Percentiles rank a stretch among this genome's conserved stretches.
Evolutionary conservation across 2,797 vertebrate species (phyloP).

Genomic region (Hippocampus kuda): DNA sequence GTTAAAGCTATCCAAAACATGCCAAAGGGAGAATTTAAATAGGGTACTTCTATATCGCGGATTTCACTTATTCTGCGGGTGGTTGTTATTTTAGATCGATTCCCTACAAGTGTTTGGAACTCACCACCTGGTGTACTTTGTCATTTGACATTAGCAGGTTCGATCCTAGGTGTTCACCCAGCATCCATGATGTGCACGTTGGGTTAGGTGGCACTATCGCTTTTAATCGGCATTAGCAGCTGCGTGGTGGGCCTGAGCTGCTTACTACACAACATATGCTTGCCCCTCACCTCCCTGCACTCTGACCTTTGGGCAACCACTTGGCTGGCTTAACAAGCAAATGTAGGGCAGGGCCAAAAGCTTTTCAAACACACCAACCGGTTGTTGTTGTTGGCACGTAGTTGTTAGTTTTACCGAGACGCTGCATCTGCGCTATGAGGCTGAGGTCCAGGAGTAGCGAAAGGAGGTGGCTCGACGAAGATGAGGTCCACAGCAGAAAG

Average conservation of each 20-base stretch:
- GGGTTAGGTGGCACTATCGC: constrained; percentile 34
- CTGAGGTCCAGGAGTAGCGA: constrained; percentile 32
- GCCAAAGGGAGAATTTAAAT: too few relatives aligned
- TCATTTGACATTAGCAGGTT: too few relatives aligned
- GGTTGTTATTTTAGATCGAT: too few relatives aligned
- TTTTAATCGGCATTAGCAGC: constrained; percentile 44
- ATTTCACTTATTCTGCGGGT: too few relatives aligned
- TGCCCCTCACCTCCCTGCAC: constrained; percentile 32
- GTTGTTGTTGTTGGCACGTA: neutral
- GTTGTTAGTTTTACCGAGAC: constrained; percentile 28
- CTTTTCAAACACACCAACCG: neutral
- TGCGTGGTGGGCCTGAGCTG: constrained; percentile 40
- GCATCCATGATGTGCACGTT: neutral
- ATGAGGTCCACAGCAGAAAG: constrained; percentile 28
- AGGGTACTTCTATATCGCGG: too few relatives aligned
- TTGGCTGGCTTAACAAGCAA: constrained; percentile 52
- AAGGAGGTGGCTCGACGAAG: constrained; percentile 25
- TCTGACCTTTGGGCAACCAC: constrained; percentile 35
- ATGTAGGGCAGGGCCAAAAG: constrained; percentile 46
- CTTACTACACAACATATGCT: constrained; percentile 54
- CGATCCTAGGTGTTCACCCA: neutral
- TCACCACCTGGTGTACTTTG: too few relatives aligned
- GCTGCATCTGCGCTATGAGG: constrained; percentile 33
- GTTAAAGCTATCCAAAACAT: too few relatives aligned
- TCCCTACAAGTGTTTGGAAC: too few relatives aligned